Conservation (phyloP, 1,140 invertebrate species). For the Eriocheir sinensis region DNA sequence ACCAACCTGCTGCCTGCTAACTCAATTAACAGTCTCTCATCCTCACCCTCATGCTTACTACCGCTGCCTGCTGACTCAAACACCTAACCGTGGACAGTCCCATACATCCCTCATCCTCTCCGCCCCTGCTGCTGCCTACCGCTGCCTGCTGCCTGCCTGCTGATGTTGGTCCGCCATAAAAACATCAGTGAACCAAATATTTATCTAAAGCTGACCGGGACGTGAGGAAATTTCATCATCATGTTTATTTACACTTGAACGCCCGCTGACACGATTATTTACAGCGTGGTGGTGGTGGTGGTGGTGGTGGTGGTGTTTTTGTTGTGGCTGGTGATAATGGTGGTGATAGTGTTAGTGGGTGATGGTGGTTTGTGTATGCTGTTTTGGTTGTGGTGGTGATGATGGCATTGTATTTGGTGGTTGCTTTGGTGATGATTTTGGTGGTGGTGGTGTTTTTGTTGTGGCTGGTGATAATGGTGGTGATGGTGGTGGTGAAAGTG, state of each 20-base stretch:
- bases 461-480: not conserved
- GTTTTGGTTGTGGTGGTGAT: not conserved
- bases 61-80: not conserved
- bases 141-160: not conserved
- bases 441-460: not conserved
- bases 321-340: not conserved
- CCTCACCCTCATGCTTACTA: no score
- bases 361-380: not conserved
- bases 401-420: not conserved
- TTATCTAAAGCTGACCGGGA: slow-evolving; percentile 15
- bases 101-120: not conserved
- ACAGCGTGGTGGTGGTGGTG: not conserved
- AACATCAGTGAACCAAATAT: slow-evolving; percentile 25
- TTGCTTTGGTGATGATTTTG: not conserved
- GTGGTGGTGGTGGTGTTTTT: not conserved
- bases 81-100: not conserved
- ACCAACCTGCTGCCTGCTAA: not conserved
- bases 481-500: not conserved
- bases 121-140: not conserved
- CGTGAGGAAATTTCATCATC: slow-evolving; percentile 24
- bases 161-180: not conserved
- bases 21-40: no score
- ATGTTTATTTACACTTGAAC: slow-evolving; percentile 26
- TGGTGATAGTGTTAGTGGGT: not conserved
- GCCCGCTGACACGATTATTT: slow-evolving; percentile 13